These are phyloP conservation scores for Lordiphosa stackelbergi DNA, from an alignment of 1,140 invertebrate species.

Conservation along the genomic window DNA sequence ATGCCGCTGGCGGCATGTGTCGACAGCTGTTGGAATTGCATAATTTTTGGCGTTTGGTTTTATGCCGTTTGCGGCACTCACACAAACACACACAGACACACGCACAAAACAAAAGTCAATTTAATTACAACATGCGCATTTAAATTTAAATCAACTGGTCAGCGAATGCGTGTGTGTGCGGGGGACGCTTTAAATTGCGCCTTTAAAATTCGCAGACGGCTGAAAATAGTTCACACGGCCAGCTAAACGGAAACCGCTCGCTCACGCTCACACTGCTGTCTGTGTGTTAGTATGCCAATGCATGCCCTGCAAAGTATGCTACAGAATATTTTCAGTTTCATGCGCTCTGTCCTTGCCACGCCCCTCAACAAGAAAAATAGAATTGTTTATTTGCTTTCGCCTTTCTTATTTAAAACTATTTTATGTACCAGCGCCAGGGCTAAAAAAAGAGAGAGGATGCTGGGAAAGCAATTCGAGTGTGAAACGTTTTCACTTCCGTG, in stretches of 20 bases:
- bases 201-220: conserved; percentile 30
- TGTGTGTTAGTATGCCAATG: conserved; percentile 62
- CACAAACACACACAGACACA: conserved; percentile 1
- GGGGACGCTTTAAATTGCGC: conserved; percentile 30
- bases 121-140: conserved; percentile 58
- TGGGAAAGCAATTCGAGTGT: conserved; percentile 64
- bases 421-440: conserved; percentile 56
- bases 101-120: conserved; percentile 50
- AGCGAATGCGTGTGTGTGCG: conserved; percentile 1
- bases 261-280: conserved; percentile 14
- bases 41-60: conserved; percentile 49
- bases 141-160: conserved; percentile 58
- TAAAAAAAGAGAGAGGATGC: conserved; percentile 19
- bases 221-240: conserved; percentile 68
- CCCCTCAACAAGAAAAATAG: conserved; percentile 52
- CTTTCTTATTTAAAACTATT: conserved; percentile 75
- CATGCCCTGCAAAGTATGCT: conserved; percentile 64
- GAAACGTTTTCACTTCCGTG: conserved; percentile 74
- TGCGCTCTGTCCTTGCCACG: conserved; percentile 50
- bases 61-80: not conserved
- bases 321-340: conserved; percentile 72
- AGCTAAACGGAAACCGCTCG: conserved; percentile 57
- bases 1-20: conserved; percentile 56
- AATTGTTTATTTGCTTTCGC: conserved; percentile 74
- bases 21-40: conserved; percentile 63